phyloP scores from a whole-genome alignment of 1,140 invertebrate species.

The Teleopsis dalmanni region DNA sequence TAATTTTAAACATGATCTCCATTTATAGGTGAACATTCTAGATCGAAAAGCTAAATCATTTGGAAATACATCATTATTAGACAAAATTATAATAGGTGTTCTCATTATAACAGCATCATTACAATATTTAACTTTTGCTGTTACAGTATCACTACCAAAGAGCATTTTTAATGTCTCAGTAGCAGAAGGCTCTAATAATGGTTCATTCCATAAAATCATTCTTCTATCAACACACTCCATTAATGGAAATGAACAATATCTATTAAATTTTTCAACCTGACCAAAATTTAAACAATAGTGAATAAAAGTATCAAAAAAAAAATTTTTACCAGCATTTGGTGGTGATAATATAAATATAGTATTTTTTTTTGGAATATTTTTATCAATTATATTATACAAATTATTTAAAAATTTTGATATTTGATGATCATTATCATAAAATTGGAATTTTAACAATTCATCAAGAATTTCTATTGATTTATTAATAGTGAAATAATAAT shows the following conservation, averaged over 20 bases:
- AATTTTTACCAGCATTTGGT: too few relatives aligned
- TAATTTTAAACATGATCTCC: conserved; percentile 1
- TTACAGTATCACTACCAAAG: too few relatives aligned
- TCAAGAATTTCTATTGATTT: too few relatives aligned
- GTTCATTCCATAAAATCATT: conserved; percentile 39
- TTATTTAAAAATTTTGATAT: not conserved
- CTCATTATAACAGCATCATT: conserved; percentile 4
- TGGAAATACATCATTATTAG: conserved; percentile 15
- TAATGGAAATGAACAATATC: conserved; percentile 29
- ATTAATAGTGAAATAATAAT: too few relatives aligned
- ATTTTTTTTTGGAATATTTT: conserved; percentile 18
- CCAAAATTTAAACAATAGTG: conserved; percentile 29
- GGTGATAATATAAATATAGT: conserved; percentile 12
- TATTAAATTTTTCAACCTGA: conserved; percentile 33
- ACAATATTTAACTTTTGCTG: conserved; percentile 16
- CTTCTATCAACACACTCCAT: conserved; percentile 26
- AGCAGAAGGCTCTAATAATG: conserved; percentile 16
- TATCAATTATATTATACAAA: not conserved
- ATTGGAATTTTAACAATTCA: too few relatives aligned
- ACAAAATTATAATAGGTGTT: conserved; percentile 14
- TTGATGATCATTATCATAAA: too few relatives aligned
- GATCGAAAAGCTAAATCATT: conserved; percentile 11
- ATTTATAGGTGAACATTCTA: conserved; percentile 9
- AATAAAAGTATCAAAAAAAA: too few relatives aligned
- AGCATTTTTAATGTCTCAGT: conserved; percentile 23